Percentiles rank a stretch among this genome's conserved stretches.
Conservation (phyloP, 2,888 invertebrate species). For the Pseudococcus jackbeardsleyi region DNA sequence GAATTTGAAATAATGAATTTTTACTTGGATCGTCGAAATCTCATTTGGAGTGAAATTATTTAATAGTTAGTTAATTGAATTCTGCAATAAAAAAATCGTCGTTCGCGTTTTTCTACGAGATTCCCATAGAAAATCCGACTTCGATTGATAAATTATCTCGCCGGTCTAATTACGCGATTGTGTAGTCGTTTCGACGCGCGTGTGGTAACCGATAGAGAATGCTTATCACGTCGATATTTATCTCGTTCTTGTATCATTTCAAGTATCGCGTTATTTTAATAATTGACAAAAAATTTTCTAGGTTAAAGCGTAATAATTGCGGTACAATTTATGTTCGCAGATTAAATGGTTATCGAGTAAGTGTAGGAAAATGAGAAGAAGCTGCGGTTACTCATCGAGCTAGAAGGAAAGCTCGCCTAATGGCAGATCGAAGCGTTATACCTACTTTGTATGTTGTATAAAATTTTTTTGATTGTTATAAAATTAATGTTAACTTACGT, state of each 20-base stretch:
- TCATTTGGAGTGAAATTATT: no score
- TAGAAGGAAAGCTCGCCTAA: background rate
- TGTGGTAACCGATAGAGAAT: no score
- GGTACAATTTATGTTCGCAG: background rate
- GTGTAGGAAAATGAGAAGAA: background rate
- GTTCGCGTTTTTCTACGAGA: background rate
- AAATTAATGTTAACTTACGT: constrained; percentile 49
- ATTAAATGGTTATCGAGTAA: background rate
- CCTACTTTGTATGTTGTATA: background rate
- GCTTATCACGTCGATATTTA: background rate
- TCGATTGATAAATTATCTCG: no score
- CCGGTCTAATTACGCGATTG: no score
- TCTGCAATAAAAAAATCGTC: background rate
- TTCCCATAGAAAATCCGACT: background rate
- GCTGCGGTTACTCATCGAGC: background rate
- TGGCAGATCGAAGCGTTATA: background rate
- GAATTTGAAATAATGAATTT: no score
- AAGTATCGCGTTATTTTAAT: background rate
- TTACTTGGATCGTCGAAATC: no score
- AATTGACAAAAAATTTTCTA: background rate
- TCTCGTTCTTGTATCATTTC: background rate
- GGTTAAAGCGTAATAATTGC: background rate
- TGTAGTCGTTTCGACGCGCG: no score
- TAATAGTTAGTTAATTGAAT: background rate
- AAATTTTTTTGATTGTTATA: constrained; percentile 38